phyloP scores from a whole-genome alignment of 2,888 invertebrate genomes.

The Rhopalosiphum nymphaeae region DNA sequence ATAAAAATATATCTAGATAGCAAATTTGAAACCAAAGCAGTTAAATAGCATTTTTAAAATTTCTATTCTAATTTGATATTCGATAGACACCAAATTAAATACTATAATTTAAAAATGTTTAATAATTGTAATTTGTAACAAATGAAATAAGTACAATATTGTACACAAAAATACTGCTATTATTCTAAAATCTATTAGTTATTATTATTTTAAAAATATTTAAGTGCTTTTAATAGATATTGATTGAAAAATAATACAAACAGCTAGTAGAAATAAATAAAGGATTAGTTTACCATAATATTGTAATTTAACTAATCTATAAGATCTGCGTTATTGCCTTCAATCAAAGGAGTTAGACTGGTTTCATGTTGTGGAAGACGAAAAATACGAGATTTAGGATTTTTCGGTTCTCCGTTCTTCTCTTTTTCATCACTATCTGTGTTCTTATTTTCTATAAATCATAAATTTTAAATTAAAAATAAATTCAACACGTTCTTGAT shows the following conservation, averaged over 20 bases:
- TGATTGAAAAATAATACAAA: neutral
- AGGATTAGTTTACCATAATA: neutral
- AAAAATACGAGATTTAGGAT: slow-evolving; percentile 30
- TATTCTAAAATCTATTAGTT: neutral
- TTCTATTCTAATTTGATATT: neutral
- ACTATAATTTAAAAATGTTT: neutral
- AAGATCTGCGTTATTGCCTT: slow-evolving; percentile 51
- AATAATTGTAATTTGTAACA: neutral
- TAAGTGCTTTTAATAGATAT: neutral
- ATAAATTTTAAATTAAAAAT: neutral
- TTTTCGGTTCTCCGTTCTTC: slow-evolving; percentile 29
- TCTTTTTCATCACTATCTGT: slow-evolving; percentile 20
- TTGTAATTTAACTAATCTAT: slow-evolving; percentile 20
- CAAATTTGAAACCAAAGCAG: neutral
- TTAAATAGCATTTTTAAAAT: neutral
- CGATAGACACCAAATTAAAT: neutral
- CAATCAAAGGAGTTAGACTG: slow-evolving; percentile 50
- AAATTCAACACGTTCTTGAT: neutral
- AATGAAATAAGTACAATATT: neutral
- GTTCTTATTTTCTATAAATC: slow-evolving; percentile 29
- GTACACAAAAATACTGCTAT: neutral
- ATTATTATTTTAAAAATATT: neutral
- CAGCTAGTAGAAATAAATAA: neutral
- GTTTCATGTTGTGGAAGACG: slow-evolving; percentile 57
- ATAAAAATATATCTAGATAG: neutral